These are phyloP conservation scores for Gortyna flavago DNA, from an alignment of 2,888 invertebrate genomes.

Conservation along the genomic window DNA sequence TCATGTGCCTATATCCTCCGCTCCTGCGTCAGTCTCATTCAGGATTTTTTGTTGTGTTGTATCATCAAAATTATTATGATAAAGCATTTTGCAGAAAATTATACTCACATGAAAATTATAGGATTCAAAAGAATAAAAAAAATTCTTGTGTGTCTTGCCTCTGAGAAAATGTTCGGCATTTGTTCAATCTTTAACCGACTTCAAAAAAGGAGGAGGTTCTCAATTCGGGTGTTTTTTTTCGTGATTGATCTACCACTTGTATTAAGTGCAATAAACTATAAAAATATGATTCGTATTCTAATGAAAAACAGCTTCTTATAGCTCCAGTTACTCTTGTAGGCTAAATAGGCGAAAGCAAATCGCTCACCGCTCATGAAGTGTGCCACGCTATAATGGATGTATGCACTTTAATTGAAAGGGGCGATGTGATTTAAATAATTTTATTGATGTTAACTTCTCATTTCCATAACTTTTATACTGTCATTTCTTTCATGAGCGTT, in stretches of 20 bases:
- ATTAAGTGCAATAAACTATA: no score
- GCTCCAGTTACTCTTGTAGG: conserved; percentile 1
- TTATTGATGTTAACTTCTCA: conserved; percentile 74
- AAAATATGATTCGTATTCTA: not conserved
- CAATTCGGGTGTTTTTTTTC: no score
- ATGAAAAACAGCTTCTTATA: conserved; percentile 14
- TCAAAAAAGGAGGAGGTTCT: no score
- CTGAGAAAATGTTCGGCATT: no score
- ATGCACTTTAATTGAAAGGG: conserved; percentile 82
- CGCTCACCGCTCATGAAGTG: conserved; percentile 61
- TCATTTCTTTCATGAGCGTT: conserved; percentile 35
- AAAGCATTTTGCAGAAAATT: not conserved
- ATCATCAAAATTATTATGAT: no score
- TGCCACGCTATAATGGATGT: conserved; percentile 70
- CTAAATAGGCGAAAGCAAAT: conserved; percentile 17
- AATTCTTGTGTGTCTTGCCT: no score
- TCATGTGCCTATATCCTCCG: no score
- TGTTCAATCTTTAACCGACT: no score
- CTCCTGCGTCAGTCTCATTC: no score
- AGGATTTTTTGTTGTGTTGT: no score
- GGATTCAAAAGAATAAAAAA: not conserved
- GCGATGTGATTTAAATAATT: conserved; percentile 80
- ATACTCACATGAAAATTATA: not conserved
- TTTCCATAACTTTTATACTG: conserved; percentile 55
- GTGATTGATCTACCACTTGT: no score